Percentiles rank a stretch among this genome's conserved stretches.
Evolutionary conservation across 2,797 vertebrate genomes (phyloP).

Genomic region (Alectoris magna): DNA sequence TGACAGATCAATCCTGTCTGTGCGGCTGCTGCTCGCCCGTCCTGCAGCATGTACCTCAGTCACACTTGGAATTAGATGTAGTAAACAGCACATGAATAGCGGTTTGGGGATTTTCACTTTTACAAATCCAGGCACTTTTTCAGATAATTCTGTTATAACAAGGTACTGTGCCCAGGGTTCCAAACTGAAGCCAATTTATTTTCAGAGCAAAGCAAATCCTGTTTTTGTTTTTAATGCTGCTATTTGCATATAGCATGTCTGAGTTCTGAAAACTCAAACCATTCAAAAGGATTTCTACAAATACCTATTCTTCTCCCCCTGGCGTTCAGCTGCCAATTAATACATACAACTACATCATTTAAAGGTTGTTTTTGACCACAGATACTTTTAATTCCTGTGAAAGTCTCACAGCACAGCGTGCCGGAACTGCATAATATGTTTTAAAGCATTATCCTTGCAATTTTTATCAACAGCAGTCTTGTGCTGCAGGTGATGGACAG

Average conservation of each 20-base stretch:
- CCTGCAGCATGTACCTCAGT: neutral
- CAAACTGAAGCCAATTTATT: neutral
- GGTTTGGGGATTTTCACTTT: neutral
- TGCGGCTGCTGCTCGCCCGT: neutral
- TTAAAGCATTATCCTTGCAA: neutral
- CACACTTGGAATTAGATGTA: neutral
- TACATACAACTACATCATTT: neutral
- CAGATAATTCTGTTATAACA: neutral
- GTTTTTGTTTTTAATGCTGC: neutral
- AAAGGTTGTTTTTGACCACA: constrained; percentile 19
- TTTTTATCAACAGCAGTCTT: neutral
- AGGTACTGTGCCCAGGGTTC: neutral
- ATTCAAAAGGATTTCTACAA: constrained; percentile 5
- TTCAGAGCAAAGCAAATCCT: neutral
- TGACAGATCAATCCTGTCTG: neutral
- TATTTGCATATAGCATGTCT: neutral
- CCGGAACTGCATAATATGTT: neutral
- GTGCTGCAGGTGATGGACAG: neutral
- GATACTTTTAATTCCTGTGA: neutral
- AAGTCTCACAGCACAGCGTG: neutral
- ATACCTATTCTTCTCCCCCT: constrained; percentile 25
- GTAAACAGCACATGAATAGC: rapidly evolving
- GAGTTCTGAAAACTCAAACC: constrained; percentile 28
- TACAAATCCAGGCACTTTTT: neutral
- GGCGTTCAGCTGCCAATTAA: constrained; percentile 3